These are phyloP conservation scores for Oostethus manadensis DNA, from an alignment of 2,113 vertebrate species.

Conservation along the genomic window DNA sequence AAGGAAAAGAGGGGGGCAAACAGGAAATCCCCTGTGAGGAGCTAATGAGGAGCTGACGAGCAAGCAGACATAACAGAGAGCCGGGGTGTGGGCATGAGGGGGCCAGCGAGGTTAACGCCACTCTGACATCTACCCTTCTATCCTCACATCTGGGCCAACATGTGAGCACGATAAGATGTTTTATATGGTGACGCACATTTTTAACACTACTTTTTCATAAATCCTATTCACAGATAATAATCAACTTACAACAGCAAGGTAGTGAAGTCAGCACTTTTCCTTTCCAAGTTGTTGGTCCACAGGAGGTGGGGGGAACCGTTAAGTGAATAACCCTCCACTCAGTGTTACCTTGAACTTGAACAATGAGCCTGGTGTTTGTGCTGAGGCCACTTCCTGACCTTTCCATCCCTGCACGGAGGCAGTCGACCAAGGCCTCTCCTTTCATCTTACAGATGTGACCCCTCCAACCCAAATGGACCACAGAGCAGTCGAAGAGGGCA, in stretches of 20 bases:
- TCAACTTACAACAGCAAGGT: slow-evolving; percentile 47
- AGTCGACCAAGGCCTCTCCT: slow-evolving; percentile 55
- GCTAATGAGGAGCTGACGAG: slow-evolving; percentile 66
- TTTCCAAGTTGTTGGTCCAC: slow-evolving; percentile 23
- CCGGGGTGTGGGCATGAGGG: slow-evolving; percentile 21
- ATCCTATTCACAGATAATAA: slow-evolving; percentile 40
- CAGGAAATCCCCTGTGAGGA: slow-evolving; percentile 64
- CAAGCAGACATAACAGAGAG: slow-evolving; percentile 65
- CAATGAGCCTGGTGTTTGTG: slow-evolving; percentile 67
- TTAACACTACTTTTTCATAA: too few relatives aligned
- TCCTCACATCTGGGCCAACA: slow-evolving; percentile 42
- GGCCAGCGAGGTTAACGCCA: slow-evolving; percentile 34
- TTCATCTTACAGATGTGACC: slow-evolving; percentile 67
- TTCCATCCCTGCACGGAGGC: slow-evolving; percentile 54
- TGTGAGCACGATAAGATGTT: slow-evolving; percentile 1
- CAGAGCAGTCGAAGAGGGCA: slow-evolving; percentile 30
- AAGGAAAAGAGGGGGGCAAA: slow-evolving; percentile 44
- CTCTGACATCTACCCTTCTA: slow-evolving; percentile 64
- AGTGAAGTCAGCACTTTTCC: slow-evolving; percentile 24
- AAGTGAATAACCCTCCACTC: slow-evolving; percentile 59
- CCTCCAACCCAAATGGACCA: slow-evolving; percentile 35
- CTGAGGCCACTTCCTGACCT: slow-evolving; percentile 70
- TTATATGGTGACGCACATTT: not conserved
- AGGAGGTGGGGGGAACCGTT: slow-evolving; percentile 11
- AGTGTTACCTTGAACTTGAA: slow-evolving; percentile 71